These are phyloP conservation scores for Chelidonichthys spinosus DNA, from an alignment of 2,797 vertebrate species.

Conservation along the genomic window DNA sequence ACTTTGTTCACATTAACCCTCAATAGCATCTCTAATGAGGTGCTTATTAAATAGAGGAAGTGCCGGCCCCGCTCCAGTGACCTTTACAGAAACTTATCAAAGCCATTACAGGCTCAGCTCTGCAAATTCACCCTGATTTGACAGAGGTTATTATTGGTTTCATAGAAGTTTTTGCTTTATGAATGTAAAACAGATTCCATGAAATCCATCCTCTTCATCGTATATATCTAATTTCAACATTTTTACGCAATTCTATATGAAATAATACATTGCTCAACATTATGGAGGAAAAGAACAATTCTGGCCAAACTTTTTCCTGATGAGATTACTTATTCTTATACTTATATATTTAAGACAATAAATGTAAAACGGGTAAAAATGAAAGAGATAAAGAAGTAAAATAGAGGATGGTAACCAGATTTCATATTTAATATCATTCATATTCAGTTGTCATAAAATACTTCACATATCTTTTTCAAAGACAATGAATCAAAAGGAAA, in stretches of 20 bases:
- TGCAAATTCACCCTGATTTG: neutral
- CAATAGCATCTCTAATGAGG: neutral
- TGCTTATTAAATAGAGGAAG: neutral
- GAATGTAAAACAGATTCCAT: neutral
- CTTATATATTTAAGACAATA: neutral
- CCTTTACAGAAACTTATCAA: slow-evolving; percentile 20
- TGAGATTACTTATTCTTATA: neutral
- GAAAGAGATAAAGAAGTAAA: slow-evolving; percentile 35
- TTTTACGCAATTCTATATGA: neutral
- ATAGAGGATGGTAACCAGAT: slow-evolving; percentile 70
- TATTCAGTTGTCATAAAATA: slow-evolving; percentile 77
- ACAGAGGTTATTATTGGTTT: neutral
- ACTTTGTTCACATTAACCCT: neutral
- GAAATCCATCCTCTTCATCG: neutral
- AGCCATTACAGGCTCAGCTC: neutral
- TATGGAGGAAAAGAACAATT: slow-evolving; percentile 11
- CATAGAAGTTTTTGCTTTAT: neutral
- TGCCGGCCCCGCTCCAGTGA: neutral
- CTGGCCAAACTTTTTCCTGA: slow-evolving; percentile 25
- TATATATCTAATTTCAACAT: neutral
- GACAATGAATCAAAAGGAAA: slow-evolving; percentile 66
- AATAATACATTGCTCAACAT: slow-evolving; percentile 1
- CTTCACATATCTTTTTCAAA: slow-evolving; percentile 69
- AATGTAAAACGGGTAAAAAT: neutral
- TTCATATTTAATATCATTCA: slow-evolving; percentile 76